These are phyloP conservation scores for Leptopilina drosophilae DNA, from an alignment of 2,888 invertebrate species.

Conservation along the genomic window DNA sequence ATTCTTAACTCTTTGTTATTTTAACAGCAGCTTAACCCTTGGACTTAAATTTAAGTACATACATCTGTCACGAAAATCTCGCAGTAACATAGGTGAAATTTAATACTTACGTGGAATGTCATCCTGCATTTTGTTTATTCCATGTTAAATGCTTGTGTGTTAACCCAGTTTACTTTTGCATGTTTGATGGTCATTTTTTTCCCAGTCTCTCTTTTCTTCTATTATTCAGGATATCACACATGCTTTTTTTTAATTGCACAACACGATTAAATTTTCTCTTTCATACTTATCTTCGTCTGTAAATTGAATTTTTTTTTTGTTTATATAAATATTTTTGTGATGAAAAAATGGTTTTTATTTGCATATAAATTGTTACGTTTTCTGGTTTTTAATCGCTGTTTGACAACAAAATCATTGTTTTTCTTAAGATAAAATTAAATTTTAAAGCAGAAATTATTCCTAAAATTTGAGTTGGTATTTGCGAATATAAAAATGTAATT, in stretches of 20 bases:
- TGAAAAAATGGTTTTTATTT: not conserved
- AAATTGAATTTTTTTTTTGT: not conserved
- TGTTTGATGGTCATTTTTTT: slow-evolving; percentile 43
- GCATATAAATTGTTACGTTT: not conserved
- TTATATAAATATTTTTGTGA: not conserved
- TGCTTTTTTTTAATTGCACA: not conserved
- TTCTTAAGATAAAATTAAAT: no score
- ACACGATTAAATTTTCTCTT: slow-evolving; percentile 11
- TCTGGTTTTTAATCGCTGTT: not conserved
- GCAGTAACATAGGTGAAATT: slow-evolving; percentile 76
- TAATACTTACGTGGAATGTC: slow-evolving; percentile 59
- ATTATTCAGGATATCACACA: slow-evolving; percentile 39
- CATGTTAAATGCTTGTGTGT: slow-evolving; percentile 38
- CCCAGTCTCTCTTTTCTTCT: slow-evolving; percentile 45
- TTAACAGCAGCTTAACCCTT: slow-evolving; percentile 76
- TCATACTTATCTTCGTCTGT: not conserved
- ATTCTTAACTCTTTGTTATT: slow-evolving; percentile 72
- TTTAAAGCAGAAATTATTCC: no score
- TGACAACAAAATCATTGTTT: no score
- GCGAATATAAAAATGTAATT: no score
- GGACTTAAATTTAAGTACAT: slow-evolving; percentile 74
- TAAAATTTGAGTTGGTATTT: no score
- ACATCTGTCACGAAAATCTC: slow-evolving; percentile 70
- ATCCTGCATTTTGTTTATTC: slow-evolving; percentile 42
- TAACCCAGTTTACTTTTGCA: slow-evolving; percentile 43